Conservation (phyloP, 1,140 invertebrate genomes). For the Calephelis nemesis region DNA sequence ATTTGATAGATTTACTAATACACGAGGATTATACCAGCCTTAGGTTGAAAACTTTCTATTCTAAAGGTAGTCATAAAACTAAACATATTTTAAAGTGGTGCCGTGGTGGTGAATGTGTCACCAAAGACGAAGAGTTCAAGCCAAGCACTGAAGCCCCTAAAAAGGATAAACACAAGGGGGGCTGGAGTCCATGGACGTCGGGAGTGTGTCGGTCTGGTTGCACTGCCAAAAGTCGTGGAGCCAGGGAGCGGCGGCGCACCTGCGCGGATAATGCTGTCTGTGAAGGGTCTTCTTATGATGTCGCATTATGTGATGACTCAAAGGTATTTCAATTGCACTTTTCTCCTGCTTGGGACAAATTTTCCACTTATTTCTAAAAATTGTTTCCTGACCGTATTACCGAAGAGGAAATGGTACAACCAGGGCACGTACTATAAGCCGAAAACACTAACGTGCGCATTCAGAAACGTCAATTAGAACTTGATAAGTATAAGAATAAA, state of each 20-base stretch:
- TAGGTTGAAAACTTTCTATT: no score
- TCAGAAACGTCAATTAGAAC: no score
- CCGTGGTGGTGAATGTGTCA: constrained; percentile 83
- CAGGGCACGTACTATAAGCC: no score
- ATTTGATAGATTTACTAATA: no score
- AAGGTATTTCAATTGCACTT: constrained; percentile 53
- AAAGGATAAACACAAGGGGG: constrained; percentile 39
- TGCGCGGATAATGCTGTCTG: constrained; percentile 82
- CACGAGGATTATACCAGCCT: no score
- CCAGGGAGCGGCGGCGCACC: constrained; percentile 73
- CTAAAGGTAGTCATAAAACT: background rate
- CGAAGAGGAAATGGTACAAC: no score
- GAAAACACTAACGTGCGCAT: no score
- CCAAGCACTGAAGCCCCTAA: constrained; percentile 32
- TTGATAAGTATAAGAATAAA: no score
- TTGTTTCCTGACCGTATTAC: background rate
- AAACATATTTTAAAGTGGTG: constrained; percentile 77
- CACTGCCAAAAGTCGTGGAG: constrained; percentile 81
- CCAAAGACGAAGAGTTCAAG: constrained; percentile 29
- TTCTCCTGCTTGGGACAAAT: background rate
- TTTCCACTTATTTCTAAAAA: background rate
- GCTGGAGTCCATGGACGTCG: constrained; percentile 83
- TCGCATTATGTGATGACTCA: constrained; percentile 83
- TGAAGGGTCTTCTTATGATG: constrained; percentile 81
- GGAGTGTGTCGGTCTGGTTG: constrained; percentile 84